phyloP scores from a whole-genome alignment of 2,797 vertebrate species.

The Myoxocephalus aenaeus region DNA sequence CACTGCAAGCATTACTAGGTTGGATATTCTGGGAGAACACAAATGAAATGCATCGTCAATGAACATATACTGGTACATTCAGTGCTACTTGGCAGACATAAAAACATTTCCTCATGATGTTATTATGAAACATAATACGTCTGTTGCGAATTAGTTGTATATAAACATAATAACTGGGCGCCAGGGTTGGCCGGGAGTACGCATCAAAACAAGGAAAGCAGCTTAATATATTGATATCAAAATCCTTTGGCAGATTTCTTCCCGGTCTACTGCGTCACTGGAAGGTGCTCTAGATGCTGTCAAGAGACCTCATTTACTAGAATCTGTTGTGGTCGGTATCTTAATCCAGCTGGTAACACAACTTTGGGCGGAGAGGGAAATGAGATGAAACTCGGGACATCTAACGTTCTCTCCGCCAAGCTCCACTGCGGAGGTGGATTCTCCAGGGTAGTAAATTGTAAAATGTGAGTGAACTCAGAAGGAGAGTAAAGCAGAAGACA shows the following conservation, averaged over 20 bases:
- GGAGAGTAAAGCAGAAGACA: slow-evolving; percentile 22
- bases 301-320: neutral
- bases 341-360: neutral
- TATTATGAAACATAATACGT: neutral
- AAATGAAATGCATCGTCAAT: neutral
- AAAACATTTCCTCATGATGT: neutral
- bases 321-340: neutral
- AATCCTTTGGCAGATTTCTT: neutral
- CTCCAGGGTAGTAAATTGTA: slow-evolving; percentile 33
- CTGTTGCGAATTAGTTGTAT: neutral
- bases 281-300: neutral
- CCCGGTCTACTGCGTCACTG: neutral
- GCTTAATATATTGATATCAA: neutral
- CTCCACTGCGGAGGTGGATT: neutral
- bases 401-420: neutral
- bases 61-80: neutral
- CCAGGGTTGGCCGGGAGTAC: neutral
- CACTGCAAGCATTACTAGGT: neutral
- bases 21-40: neutral
- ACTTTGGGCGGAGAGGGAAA: neutral
- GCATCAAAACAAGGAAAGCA: neutral
- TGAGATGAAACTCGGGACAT: neutral
- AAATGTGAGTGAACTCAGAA: slow-evolving; percentile 41
- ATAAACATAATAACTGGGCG: neutral
- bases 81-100: neutral